Percentiles rank a stretch among this genome's conserved stretches.
phyloP scores from a whole-genome alignment of 2,113 vertebrate species.

The Triplophysa rosa region DNA sequence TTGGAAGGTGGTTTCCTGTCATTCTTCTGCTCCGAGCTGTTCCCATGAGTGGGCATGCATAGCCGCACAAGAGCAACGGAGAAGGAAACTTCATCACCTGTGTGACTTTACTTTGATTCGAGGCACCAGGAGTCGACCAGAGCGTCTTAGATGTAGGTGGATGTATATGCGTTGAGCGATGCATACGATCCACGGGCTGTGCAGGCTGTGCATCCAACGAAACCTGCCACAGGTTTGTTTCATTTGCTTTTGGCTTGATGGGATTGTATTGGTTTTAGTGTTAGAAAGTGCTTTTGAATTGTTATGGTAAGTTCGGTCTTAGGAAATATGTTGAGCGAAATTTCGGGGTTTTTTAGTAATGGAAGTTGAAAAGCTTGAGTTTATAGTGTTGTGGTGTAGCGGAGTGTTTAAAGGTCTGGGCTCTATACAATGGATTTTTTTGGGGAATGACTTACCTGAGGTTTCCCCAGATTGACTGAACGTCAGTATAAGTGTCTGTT shows the following conservation, averaged over 20 bases:
- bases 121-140: conserved; percentile 49
- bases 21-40: conserved; percentile 83
- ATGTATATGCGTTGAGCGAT: conserved; percentile 67
- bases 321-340: not conserved
- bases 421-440: not conserved
- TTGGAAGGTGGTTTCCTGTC: conserved; percentile 89
- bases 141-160: conserved; percentile 29
- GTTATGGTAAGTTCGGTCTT: not conserved
- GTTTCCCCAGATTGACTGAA: not conserved
- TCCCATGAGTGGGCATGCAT: conserved; percentile 86
- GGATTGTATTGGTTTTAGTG: not conserved
- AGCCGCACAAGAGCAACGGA: conserved; percentile 65
- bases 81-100: conserved; percentile 34
- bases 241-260: not conserved
- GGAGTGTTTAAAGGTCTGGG: not conserved
- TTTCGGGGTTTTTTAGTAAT: too few species aligned
- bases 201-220: conserved; percentile 84
- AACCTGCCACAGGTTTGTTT: conserved; percentile 83
- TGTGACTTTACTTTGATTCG: conserved; percentile 37
- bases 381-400: not conserved
- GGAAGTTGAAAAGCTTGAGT: too few species aligned
- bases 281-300: not conserved
- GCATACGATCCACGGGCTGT: conserved; percentile 88
- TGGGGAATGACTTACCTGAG: not conserved
- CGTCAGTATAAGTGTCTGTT: not conserved